These are phyloP conservation scores for Drosophila nigrodunni DNA, from an alignment of 1,140 invertebrate genomes.

Conservation along the genomic window DNA sequence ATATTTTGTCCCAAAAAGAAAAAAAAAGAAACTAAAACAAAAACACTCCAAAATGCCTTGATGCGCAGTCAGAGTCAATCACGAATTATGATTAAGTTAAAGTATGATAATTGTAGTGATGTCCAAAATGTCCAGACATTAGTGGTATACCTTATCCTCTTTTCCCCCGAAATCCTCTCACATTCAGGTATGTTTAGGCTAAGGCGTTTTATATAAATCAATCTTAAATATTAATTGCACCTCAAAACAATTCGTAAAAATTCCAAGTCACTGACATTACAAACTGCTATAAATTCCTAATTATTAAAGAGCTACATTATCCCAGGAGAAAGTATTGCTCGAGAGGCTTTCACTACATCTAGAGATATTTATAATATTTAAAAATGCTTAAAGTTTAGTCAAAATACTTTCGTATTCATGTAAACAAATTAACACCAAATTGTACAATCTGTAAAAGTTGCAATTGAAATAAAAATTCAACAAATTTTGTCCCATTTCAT, in stretches of 20 bases:
- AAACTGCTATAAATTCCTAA: conserved; percentile 30
- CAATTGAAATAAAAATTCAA: conserved; percentile 58
- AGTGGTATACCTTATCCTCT: neutral
- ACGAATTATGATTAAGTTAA: conserved; percentile 40
- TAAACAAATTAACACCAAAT: conserved; percentile 25
- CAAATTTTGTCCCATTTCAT: conserved; percentile 58
- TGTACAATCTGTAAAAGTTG: conserved; percentile 34
- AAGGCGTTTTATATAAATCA: conserved; percentile 43
- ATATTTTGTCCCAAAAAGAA: conserved; percentile 46
- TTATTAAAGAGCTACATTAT: conserved; percentile 5
- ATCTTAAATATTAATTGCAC: conserved; percentile 50
- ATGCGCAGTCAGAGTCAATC: conserved; percentile 37
- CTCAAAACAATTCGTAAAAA: conserved; percentile 61
- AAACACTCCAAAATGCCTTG: conserved; percentile 47
- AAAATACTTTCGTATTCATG: conserved; percentile 14
- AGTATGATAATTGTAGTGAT: neutral
- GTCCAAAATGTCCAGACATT: conserved; percentile 8
- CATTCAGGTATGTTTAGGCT: conserved; percentile 51
- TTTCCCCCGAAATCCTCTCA: neutral
- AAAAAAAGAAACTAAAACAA: neutral
- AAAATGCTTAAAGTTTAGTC: conserved; percentile 58
- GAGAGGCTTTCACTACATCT: conserved; percentile 56
- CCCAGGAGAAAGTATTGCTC: conserved; percentile 23
- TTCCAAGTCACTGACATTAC: conserved; percentile 55
- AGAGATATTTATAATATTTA: conserved; percentile 45